Base-by-base conservation (phyloP, 2,797 vertebrate species). In the Cuniculus paca region DNA sequence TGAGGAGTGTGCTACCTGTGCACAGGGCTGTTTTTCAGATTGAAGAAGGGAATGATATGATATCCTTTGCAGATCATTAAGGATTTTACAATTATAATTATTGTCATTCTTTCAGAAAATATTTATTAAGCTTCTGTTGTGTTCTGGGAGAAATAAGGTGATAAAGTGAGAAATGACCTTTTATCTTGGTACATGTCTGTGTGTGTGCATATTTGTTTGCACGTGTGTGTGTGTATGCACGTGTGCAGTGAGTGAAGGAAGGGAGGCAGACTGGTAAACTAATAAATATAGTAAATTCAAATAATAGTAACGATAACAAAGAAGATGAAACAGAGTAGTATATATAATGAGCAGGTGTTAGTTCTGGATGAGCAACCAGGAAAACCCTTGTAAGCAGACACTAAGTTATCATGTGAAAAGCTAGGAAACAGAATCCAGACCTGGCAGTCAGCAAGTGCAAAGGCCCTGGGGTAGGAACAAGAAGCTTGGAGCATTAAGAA, bases 51-150 rank as follows among this genome's bases (percentile, higher is more conserved):
- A 48, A 50, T 36, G 14, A 45, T 79, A 5, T 61, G 22, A 39
- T 54, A 34, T 54, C 42, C 31, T 68, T 86, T 75, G 48, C 7
- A 65, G 81, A 75, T 20, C 68, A 14, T 58, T 88, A 88, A 90
- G 58, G 81, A 52, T 17, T 58, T 92, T 88, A 6, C 34, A 87
- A 19, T 81, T 45, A 88, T 28, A 82, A 52, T 94, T 81, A 81
- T 60, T 95, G 20, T 82, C 77, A 74, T 86, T 74, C 34, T 61
- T 95, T 91, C 34, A 45, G 45, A 79, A 94, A 86, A 36, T 79
- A 86, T 74, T 45, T 90, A 83, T 83, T 68, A 87, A 80, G 36
- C 80, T 54, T 93, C 45, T 91, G 0, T 78, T 95, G 68, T 83
- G 22, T 89, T 95, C n/a, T 84, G 34, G 58, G 20, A 94, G 70